Evolutionary conservation across 2,113 vertebrate genomes (phyloP).

Genomic region (Corydoras sp.): DNA sequence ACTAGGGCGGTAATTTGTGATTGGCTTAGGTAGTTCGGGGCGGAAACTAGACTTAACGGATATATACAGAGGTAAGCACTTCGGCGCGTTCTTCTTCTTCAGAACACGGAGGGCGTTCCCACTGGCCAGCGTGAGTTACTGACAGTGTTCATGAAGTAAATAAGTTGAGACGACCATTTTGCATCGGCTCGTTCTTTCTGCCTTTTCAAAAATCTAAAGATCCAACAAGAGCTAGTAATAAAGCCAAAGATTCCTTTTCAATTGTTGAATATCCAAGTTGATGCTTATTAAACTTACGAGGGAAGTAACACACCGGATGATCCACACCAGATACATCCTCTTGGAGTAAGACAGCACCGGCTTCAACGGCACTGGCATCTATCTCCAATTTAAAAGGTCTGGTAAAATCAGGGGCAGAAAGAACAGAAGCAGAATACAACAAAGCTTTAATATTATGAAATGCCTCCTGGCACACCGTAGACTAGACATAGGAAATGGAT

Average conservation of each 20-base stretch:
- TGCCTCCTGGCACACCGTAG: not conserved
- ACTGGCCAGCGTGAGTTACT: too few species aligned
- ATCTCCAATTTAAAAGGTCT: constrained; percentile 2
- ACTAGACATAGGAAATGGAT: not conserved
- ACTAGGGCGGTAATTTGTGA: too few species aligned
- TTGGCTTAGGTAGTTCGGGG: too few species aligned
- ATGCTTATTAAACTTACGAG: not conserved
- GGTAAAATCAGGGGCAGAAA: not conserved
- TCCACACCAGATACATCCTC: not conserved
- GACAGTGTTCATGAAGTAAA: too few species aligned
- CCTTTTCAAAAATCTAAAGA: too few species aligned
- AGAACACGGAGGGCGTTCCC: too few species aligned
- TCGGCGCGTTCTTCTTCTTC: too few species aligned
- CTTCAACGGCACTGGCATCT: not conserved
- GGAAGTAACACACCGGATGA: not conserved
- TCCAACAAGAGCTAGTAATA: not conserved
- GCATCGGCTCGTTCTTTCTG: too few species aligned
- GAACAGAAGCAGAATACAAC: not conserved
- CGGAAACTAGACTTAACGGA: too few species aligned
- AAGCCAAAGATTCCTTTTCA: not conserved
- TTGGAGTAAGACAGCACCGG: not conserved
- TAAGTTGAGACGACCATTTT: too few species aligned
- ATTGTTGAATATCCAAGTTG: not conserved
- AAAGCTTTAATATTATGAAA: not conserved
- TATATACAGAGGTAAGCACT: too few species aligned